Conservation (phyloP, 92 coral and sea anemone genomes). For the Micromussa lordhowensis region DNA sequence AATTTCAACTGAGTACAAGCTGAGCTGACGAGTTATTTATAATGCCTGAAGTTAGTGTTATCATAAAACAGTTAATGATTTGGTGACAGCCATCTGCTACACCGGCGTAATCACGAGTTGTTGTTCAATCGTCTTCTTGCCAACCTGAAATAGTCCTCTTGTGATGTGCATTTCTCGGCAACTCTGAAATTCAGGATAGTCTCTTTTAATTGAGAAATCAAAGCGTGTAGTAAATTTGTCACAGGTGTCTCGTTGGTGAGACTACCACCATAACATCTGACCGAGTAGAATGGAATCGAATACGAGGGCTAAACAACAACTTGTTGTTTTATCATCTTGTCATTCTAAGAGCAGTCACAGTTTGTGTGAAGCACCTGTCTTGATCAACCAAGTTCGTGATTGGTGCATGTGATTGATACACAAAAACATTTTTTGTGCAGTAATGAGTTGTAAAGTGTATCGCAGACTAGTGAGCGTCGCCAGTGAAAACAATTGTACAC, state of each 20-base stretch:
- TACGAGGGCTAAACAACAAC: too few species aligned
- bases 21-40: neutral
- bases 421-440: too few species aligned
- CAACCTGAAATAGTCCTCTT: neutral
- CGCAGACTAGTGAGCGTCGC: too few species aligned
- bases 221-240: neutral
- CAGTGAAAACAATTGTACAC: too few species aligned
- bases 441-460: too few species aligned
- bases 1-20: neutral
- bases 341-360: too few species aligned
- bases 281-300: too few species aligned
- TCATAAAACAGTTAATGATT: neutral
- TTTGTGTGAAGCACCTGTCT: too few species aligned
- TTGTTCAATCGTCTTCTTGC: neutral
- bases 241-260: neutral
- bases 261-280: neutral
- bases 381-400: too few species aligned
- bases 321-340: too few species aligned
- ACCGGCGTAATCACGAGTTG: neutral
- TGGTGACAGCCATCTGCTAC: neutral
- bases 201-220: neutral
- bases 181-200: neutral
- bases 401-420: too few species aligned
- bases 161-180: neutral
- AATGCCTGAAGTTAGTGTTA: neutral